Evolutionary conservation across 2,797 vertebrate species (phyloP).

Genomic region (Otolemur crassicaudatus): DNA sequence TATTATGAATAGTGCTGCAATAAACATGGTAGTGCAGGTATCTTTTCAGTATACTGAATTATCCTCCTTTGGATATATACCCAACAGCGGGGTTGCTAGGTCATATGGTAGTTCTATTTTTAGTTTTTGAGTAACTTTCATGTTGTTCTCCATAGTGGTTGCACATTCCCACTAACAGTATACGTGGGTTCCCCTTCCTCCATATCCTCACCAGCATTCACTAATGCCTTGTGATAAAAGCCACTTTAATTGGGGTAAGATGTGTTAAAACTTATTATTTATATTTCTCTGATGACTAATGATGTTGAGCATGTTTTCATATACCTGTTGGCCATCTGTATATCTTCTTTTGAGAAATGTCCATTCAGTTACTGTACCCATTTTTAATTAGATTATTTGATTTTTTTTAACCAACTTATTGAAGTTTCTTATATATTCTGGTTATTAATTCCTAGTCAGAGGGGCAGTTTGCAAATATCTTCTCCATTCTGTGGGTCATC

Average conservation of each 20-base stretch:
- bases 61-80: not conserved
- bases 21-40: not conserved
- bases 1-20: not conserved
- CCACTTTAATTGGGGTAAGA: not conserved
- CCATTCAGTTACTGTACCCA: not conserved
- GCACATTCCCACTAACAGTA: not conserved
- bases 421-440: not conserved
- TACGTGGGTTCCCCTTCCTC: not conserved
- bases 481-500: not conserved
- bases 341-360: not conserved
- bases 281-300: not conserved
- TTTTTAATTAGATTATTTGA: too few relatives aligned
- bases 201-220: not conserved
- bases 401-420: too few relatives aligned
- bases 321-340: not conserved
- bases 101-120: not conserved
- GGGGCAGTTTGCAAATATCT: not conserved
- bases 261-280: not conserved
- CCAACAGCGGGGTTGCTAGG: not conserved
- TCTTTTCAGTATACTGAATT: not conserved
- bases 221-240: not conserved
- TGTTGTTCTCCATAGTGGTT: not conserved
- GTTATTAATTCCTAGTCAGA: not conserved
- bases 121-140: not conserved
- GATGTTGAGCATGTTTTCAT: not conserved